Conservation (phyloP, 1,140 invertebrate species). For the Daktulosphaira vitifoliae region DNA sequence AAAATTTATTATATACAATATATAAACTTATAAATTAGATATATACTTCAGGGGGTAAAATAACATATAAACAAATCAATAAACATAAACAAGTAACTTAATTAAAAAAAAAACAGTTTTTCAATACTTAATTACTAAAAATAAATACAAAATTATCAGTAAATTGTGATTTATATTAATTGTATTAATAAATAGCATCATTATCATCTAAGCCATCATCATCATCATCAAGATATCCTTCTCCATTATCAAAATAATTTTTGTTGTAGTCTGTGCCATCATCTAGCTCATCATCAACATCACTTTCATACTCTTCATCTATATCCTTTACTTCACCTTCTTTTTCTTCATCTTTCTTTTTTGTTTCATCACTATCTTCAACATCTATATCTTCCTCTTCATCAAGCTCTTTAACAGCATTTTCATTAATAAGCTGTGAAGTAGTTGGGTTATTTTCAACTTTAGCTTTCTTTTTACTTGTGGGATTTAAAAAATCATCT, state of each 20-base stretch:
- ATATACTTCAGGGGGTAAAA: no score
- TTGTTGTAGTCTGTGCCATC: conserved; percentile 42
- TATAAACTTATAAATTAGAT: no score
- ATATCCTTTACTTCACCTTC: conserved; percentile 47
- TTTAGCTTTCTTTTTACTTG: conserved; percentile 33
- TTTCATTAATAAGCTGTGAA: conserved; percentile 39
- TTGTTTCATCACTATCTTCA: conserved; percentile 42
- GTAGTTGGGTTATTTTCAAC: conserved; percentile 1
- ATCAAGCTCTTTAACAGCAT: conserved; percentile 51
- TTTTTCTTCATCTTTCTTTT: conserved; percentile 46
- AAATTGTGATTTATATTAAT: no score
- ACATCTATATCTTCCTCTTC: conserved; percentile 47
- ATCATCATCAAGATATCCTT: conserved; percentile 69
- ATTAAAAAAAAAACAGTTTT: no score
- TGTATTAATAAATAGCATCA: conserved; percentile 53
- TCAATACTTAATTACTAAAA: no score
- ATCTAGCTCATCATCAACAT: conserved; percentile 41
- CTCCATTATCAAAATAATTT: conserved; percentile 71
- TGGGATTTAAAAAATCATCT: conserved; percentile 8
- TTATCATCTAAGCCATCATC: conserved; percentile 72
- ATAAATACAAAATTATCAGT: no score
- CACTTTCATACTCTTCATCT: conserved; percentile 47
- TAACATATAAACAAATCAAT: no score
- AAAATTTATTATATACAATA: no score
- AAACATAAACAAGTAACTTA: no score